A percentile compares a stretch with the other conserved stretches of the same genome.
Conservation (phyloP, 2,113 vertebrate species). For the Sarotherodon lohbergeri region DNA sequence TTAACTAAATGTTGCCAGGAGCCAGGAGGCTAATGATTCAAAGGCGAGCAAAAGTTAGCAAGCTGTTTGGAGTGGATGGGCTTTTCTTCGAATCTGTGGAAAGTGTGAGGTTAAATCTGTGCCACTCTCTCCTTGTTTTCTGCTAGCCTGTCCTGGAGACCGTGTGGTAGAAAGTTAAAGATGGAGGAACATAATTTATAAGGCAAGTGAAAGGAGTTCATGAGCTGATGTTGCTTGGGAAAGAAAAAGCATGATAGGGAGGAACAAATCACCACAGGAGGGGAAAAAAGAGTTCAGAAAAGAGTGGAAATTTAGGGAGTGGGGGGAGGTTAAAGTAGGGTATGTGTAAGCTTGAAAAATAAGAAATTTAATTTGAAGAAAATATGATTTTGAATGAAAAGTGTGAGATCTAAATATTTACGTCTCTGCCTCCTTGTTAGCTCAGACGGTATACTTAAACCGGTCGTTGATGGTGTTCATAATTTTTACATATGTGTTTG, state of each 20-base stretch:
- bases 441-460: conserved; percentile 31
- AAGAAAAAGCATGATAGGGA: neutral
- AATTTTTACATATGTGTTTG: conserved; percentile 40
- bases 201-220: neutral
- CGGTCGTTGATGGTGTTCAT: conserved; percentile 46
- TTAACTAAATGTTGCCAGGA: neutral
- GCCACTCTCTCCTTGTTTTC: neutral
- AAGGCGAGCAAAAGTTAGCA: neutral
- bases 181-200: neutral
- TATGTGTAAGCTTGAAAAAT: neutral
- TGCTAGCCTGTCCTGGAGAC: neutral
- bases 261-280: neutral
- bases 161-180: neutral
- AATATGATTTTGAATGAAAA: neutral
- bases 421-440: conserved; percentile 27
- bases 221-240: neutral
- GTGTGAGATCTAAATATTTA: conserved; percentile 54
- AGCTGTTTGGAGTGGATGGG: neutral
- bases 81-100: neutral
- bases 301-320: neutral
- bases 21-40: conserved; percentile 3
- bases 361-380: neutral
- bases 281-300: neutral
- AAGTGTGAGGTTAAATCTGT: conserved; percentile 2
- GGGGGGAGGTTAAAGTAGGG: neutral